Evolutionary conservation across 1,140 invertebrate species (phyloP), one percentile per base, ranked within the genome.

Genomic region (Chrysomallon squamiferum): DNA sequence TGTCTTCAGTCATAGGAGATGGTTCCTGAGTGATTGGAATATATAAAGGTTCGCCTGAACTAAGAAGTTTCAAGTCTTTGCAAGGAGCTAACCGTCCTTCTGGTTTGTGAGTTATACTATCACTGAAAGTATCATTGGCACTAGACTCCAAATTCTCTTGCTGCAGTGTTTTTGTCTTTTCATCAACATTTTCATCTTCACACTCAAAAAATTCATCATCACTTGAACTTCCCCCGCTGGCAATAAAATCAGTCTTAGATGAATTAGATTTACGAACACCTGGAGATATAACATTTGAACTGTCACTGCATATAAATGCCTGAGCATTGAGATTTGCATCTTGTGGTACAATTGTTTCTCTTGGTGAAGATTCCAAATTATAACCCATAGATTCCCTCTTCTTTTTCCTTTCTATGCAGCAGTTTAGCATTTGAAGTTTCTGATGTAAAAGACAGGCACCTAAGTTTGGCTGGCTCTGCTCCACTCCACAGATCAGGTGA

Each of bases 1-100:
- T 93, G 86, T 99, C 97, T 84, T 99, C 97, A 3, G 97, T 99
- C 88, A 98, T 95, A 5, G 96, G 95, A 0, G 95, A 92, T 0
- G 93, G 93, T 78, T 98, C 95, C 86, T 98, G 94, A 2, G 94
- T 96, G n/a, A 93, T 82, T 1, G 95, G 95, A 65, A 97, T 89
- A 81, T 93, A 97, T 32, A 97, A 62, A 33, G 63, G 73, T 50
- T 84, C 82, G 11, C 75, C 74, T 18, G 72, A 71, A 32, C 81
- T 75, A 15, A 86, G 67, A 13, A 85, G 69, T 35, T 67, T 71
- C 25, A 78, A 41, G 45, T 80, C 73, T 43, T 72, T 72, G 38
- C 71, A 67, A 76, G 90, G 90, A 32, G 88, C 87, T 7, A 91
- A 76, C 69, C 93, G 87, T 2, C 94, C 94, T 49, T 91, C 89